phyloP scores from a whole-genome alignment of 2,113 vertebrate genomes.

The Aspiorhynchus laticeps region DNA sequence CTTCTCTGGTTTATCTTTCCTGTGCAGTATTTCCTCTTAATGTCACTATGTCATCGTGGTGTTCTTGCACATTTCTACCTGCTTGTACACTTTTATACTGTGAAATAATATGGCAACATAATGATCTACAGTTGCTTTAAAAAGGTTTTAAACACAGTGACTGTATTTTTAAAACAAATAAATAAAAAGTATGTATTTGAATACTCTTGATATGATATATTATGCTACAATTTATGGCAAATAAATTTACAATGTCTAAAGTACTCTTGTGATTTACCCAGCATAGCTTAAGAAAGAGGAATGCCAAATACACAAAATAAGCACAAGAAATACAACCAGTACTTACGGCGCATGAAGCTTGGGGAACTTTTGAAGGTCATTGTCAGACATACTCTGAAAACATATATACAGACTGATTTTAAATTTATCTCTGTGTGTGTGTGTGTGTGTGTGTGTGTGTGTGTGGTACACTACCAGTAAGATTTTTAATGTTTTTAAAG shows the following conservation, averaged over 20 bases:
- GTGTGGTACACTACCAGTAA: too few species aligned
- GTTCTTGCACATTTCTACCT: constrained; percentile 13
- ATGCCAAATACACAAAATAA: not conserved
- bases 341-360: constrained; percentile 93
- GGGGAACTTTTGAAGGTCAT: constrained; percentile 93
- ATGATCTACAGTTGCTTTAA: not conserved
- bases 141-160: not conserved
- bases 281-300: not conserved
- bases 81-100: not conserved
- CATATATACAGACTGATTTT: not conserved
- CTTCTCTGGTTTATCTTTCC: constrained; percentile 52
- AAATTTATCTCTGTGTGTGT: not conserved
- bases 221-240: not conserved
- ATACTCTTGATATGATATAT: not conserved
- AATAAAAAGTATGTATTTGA: not conserved
- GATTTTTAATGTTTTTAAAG: too few species aligned
- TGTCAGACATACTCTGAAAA: constrained; percentile 89
- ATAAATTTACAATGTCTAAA: not conserved
- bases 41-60: constrained; percentile 30
- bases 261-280: not conserved
- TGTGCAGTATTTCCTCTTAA: constrained; percentile 53
- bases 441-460: too few species aligned
- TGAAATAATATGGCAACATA: not conserved
- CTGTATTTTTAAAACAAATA: not conserved
- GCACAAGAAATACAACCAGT: constrained; percentile 29